Evolutionary conservation across 1,140 invertebrate species (phyloP).

Genomic region (Capitella teleta): DNA sequence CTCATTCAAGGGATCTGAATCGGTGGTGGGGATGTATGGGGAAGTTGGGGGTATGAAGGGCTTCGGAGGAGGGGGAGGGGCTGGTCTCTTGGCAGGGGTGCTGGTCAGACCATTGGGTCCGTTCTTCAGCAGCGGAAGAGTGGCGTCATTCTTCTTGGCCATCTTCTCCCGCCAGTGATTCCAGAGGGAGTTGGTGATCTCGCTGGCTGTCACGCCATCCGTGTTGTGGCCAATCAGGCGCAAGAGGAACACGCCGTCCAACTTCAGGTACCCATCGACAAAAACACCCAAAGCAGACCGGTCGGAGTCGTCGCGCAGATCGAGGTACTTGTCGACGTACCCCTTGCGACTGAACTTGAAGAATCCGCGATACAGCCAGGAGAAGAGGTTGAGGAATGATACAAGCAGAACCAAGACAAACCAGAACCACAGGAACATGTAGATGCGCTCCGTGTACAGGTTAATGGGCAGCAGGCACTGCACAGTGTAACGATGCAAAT

Average conservation of each 20-base stretch:
- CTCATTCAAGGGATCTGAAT: too few species aligned
- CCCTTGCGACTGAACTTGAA: not conserved
- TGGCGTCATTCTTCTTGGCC: not conserved
- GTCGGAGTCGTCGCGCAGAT: not conserved
- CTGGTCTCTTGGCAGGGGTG: not conserved
- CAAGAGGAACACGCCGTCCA: constrained; percentile 13
- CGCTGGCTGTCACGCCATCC: not conserved
- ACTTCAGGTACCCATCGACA: constrained; percentile 9
- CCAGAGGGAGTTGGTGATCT: not conserved
- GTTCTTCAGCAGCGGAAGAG: not conserved
- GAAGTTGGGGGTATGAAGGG: not conserved
- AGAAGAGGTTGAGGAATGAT: not conserved
- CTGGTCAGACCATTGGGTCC: too few species aligned
- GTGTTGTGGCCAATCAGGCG: constrained; percentile 9
- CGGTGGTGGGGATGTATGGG: not conserved
- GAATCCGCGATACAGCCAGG: not conserved
- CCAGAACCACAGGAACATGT: constrained; percentile 15
- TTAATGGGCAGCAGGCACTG: constrained; percentile 19
- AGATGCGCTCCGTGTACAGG: constrained; percentile 17
- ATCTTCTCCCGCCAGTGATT: not conserved
- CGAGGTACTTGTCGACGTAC: not conserved
- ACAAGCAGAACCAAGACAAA: constrained; percentile 5
- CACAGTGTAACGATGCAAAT: constrained; percentile 13
- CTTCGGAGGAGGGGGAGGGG: not conserved
- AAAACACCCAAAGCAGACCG: not conserved